These are phyloP conservation scores for Heliothis subflexa DNA, from an alignment of 1,140 invertebrate species.

Conservation along the genomic window DNA sequence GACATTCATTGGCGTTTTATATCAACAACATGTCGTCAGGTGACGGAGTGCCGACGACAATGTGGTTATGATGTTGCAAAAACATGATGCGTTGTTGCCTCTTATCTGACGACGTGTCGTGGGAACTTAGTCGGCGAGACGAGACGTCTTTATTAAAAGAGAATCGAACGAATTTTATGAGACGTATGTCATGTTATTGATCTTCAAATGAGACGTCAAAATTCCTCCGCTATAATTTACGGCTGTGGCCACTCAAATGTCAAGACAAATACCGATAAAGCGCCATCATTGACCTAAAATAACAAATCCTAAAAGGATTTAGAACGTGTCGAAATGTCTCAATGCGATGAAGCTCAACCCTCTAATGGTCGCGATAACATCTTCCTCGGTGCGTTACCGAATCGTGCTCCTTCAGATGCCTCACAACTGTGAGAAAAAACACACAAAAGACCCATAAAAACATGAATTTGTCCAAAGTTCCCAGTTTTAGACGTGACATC, in stretches of 20 bases:
- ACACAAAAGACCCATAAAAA: conserved; percentile 82
- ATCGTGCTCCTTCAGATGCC: conserved; percentile 79
- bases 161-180: conserved; percentile 38
- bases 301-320: conserved; percentile 65
- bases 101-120: conserved; percentile 72
- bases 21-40: conserved; percentile 79
- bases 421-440: conserved; percentile 82
- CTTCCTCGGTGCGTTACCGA: conserved; percentile 76
- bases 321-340: conserved; percentile 82
- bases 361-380: conserved; percentile 83
- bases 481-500: conserved; percentile 77
- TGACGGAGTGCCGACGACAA: conserved; percentile 70
- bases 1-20: conserved; percentile 85
- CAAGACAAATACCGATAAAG: conserved; percentile 42
- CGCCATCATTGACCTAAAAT: conserved; percentile 69
- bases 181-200: conserved; percentile 39
- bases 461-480: conserved; percentile 79
- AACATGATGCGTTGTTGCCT: conserved; percentile 66
- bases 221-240: conserved; percentile 46
- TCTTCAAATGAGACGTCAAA: conserved; percentile 51
- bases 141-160: conserved; percentile 63
- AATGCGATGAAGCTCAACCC: conserved; percentile 65
- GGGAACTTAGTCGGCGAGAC: conserved; percentile 61
- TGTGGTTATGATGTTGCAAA: conserved; percentile 79
- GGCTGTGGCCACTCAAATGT: conserved; percentile 28